Base-by-base conservation (phyloP, 2,113 vertebrate genomes). In the Morone chrysops region DNA sequence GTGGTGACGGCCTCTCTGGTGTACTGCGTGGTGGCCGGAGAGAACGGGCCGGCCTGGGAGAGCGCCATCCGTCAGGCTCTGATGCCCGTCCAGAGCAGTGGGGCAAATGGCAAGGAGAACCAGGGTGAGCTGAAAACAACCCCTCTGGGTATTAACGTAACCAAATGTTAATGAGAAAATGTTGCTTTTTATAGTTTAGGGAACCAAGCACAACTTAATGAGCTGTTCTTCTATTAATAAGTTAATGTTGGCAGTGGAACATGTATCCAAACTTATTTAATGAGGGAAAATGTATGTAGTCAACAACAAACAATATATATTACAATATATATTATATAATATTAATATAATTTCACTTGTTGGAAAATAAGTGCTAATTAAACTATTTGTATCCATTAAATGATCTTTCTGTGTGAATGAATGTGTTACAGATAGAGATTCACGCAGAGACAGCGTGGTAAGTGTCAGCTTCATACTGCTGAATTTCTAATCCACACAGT, bases 61-160 rank as follows among this genome's bases (percentile, higher is more conserved):
- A 54, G 40, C 4, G 85, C 93, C 79, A 76, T 96, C 81, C 78
- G 84, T 0, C 94, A 92, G 62, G 95, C 95, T 1, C 85, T 96
- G 75, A 96, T 93, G 94, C 95, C 95, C 0, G 73, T 96, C 5
- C 76, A 92, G 77, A 82, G 89, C 75, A 79, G 84, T 67, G 22
- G 54, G 0, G 75, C 65, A n/a, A 17, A 10, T 4, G 14, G 10
- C 0, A 57, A 81, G 14, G 75, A 84, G 54, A 38, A 25, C 2
- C 69, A 59, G 1, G 84, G 91, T 90, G 79, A 84, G 87, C 7
- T 1, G 0, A 1, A 22, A 40, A 20, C 13, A 40, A 20, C 2
- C 2, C 57, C 13, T 16, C 56, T 14, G 25, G 25, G 36, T 40
- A 17, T 10, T 61, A 7, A 38, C 2, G 31, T 38, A 9, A 17